A percentile compares a stretch with the other conserved stretches of the same genome.
Evolutionary conservation across 2,113 vertebrate species (phyloP).

Genomic region (Pteronura brasiliensis): DNA sequence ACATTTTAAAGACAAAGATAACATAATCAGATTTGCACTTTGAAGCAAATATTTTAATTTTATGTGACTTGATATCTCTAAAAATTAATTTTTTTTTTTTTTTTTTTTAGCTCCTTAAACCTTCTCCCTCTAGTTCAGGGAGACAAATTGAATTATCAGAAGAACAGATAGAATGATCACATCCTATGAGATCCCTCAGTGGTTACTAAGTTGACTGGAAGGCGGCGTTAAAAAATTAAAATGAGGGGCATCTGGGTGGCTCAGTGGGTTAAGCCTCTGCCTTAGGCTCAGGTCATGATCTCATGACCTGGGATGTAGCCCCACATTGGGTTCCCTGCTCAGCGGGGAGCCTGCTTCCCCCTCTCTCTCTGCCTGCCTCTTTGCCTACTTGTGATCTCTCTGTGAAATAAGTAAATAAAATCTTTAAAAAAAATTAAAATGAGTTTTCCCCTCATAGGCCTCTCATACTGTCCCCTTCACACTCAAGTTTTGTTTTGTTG

Average conservation of each 20-base stretch:
- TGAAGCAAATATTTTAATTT: background rate
- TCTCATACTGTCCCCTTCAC: background rate
- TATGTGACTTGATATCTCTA: background rate
- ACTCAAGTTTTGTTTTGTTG: background rate
- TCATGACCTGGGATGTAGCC: no score
- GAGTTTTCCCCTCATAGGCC: background rate
- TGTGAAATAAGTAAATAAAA: no score
- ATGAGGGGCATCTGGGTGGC: background rate
- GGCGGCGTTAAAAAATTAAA: constrained; percentile 3
- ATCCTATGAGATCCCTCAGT: background rate
- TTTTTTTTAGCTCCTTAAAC: background rate
- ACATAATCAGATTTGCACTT: background rate
- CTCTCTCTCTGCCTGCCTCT: no score
- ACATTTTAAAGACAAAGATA: background rate
- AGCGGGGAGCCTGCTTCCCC: no score
- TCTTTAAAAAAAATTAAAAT: background rate
- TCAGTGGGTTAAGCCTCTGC: no score
- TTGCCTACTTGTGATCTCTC: no score
- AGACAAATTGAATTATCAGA: background rate
- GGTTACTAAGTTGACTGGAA: background rate
- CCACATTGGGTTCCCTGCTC: no score
- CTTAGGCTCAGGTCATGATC: no score
- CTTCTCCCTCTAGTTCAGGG: background rate
- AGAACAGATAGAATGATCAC: background rate
- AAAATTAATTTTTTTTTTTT: background rate